Evolutionary conservation across 2,113 vertebrate species (phyloP), one percentile per base, ranked within the genome.

Genomic region (Lutjanus erythropterus): DNA sequence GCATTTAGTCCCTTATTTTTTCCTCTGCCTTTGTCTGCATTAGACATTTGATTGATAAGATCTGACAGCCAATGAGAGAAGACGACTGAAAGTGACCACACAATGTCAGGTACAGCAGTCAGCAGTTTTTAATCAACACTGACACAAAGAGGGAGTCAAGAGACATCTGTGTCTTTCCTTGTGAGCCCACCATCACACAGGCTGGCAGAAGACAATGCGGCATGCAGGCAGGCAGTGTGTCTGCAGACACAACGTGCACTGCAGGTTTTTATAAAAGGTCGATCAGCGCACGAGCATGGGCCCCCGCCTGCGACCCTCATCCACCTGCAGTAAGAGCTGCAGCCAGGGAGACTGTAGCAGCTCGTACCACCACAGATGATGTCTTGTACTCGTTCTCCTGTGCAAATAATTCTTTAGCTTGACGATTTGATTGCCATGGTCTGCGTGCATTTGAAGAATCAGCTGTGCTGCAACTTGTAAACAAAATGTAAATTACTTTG

Each of bases 251-350:
- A 79, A 61, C 76, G 77, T 80, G 70, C 64, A 83, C 61, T 84
- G 83, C 85, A 88, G 74, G 53, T 82, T 87, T n/a, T 84, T 49
- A 52, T 29, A 33, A 85, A 86, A 78, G 73, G 81, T 83, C 29
- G 49, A 62, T 53, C 44, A n/a, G 72, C 8, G 9, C 75, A 27
- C 44, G 9, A 35, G 50, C 72, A 23, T 25, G 10, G 49, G 46
- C 69, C 37, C 42, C 42, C 10, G 55, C 55, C 60, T 70, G 69
- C 42, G 33, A 80, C 53, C 49, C 49, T 72, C 39, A 39, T 71
- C 44, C 69, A 75, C 64, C 72, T 79, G 76, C 74, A 79, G 78
- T 14, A 23, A 60, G 61, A 46, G 42, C 58, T 6, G 46, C 37
- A n/a, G n/a, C n/a, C n/a, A 33, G 25, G 42, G 44, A 6, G n/a